Base-by-base conservation (phyloP, 2,888 invertebrate genomes). In the Zygogramma bicolorata region DNA sequence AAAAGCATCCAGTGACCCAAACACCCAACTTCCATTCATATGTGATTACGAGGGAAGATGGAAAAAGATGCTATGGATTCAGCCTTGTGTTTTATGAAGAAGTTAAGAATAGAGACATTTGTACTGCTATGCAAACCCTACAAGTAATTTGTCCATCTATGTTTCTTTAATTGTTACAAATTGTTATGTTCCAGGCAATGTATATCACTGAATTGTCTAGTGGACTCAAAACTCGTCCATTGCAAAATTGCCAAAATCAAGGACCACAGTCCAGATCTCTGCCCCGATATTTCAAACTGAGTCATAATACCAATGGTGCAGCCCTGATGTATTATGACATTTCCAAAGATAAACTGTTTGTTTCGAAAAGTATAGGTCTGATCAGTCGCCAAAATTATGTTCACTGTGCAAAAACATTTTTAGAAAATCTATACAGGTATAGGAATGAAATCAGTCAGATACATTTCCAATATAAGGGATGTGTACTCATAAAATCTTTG, bases 11-110 rank as follows among this genome's bases (percentile, higher is more conserved):
- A 57, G 88, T 92, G 68, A 91, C 91, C 72, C 89, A 92, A 84
- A 94, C 95, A 81, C 95, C 97, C 10, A 92, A 91, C 84, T 97
- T 98, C 87, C 99, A 99, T 88, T 96, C 98, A 60, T 99, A 99
- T 89, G 93, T 99, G 68, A 96, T 99, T 75, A 99, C 99, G 13
- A 91, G 95, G 81, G 98, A 99, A 89, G 98, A 99, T 91, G 99
- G 98, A 68, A 94, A 94, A 79, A 90, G 98, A 80, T 94, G 94
- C 79, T 97, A 97, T 89, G 99, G 99, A 73, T 97, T 97, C 84
- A 96, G 96, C 84, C 92, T 97, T 79, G 94, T 97, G 18, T 99
- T 99, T 87, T 98, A 95, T 89, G 99, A 99, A 88, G 97, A 97
- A 89, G 97, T 98, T 78, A 92, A 93, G 70, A 97, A 97, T 87